Conservation (phyloP, 2,888 invertebrate species). For the Actias luna region DNA sequence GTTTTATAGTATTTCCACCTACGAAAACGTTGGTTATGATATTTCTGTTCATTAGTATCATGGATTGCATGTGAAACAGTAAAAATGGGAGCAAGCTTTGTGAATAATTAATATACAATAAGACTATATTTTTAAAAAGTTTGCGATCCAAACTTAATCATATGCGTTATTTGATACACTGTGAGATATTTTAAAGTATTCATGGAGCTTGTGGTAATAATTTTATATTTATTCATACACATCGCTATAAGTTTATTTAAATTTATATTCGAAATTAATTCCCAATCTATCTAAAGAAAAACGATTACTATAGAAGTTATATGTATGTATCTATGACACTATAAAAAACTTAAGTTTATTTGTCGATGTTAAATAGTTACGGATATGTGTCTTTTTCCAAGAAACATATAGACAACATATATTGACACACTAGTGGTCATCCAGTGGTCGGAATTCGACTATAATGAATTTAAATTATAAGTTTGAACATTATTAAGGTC, state of each 20-base stretch:
- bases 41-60: neutral
- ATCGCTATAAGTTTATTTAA: neutral
- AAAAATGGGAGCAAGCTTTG: neutral
- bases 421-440: too few relatives aligned
- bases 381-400: too few relatives aligned
- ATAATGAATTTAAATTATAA: too few relatives aligned
- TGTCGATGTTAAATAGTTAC: too few relatives aligned
- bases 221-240: neutral
- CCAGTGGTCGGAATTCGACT: too few relatives aligned
- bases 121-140: neutral
- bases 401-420: too few relatives aligned
- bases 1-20: neutral
- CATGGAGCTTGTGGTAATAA: neutral
- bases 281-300: too few relatives aligned
- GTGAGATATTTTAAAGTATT: neutral
- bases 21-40: constrained; percentile 6
- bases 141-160: neutral
- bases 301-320: too few relatives aligned
- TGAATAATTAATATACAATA: constrained; percentile 7
- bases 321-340: too few relatives aligned
- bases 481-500: too few relatives aligned
- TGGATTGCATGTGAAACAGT: constrained; percentile 5
- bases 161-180: neutral
- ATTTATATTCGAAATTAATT: neutral
- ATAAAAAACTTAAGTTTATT: too few relatives aligned